Evolutionary conservation across 2,888 invertebrate genomes (phyloP).

Genomic region (Polyploca ridens): DNA sequence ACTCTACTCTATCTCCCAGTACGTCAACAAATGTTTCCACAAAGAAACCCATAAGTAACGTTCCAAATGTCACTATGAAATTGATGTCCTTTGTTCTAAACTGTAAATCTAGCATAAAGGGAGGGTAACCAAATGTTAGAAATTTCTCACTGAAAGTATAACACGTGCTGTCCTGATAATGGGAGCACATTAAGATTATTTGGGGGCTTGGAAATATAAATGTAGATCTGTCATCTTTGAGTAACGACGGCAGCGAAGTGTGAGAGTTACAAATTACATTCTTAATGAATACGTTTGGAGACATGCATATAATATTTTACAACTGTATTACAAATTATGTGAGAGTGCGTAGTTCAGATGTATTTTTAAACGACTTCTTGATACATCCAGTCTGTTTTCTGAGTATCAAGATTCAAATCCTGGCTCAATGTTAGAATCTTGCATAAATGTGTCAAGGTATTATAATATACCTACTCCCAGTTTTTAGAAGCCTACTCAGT

Average conservation of each 20-base stretch:
- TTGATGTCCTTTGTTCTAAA: conserved; percentile 78
- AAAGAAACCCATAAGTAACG: conserved; percentile 45
- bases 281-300: conserved; percentile 47
- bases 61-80: conserved; percentile 71
- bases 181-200: conserved; percentile 78
- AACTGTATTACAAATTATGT: background rate
- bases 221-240: conserved; percentile 66
- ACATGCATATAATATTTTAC: conserved; percentile 17
- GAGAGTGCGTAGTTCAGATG: no score
- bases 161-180: conserved; percentile 75
- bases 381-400: no score
- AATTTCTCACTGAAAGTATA: conserved; percentile 59
- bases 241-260: conserved; percentile 53
- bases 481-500: no score
- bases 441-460: no score
- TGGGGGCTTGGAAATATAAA: conserved; percentile 69
- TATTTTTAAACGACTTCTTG: no score
- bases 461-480: no score
- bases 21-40: conserved; percentile 38
- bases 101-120: conserved; percentile 69
- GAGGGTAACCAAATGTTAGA: conserved; percentile 60
- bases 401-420: no score
- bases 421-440: no score
- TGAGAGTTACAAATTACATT: conserved; percentile 51
- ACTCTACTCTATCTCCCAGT: conserved; percentile 39